phyloP scores from a whole-genome alignment of 92 coral and sea anemone genomes.

The Heliopora coerulea region DNA sequence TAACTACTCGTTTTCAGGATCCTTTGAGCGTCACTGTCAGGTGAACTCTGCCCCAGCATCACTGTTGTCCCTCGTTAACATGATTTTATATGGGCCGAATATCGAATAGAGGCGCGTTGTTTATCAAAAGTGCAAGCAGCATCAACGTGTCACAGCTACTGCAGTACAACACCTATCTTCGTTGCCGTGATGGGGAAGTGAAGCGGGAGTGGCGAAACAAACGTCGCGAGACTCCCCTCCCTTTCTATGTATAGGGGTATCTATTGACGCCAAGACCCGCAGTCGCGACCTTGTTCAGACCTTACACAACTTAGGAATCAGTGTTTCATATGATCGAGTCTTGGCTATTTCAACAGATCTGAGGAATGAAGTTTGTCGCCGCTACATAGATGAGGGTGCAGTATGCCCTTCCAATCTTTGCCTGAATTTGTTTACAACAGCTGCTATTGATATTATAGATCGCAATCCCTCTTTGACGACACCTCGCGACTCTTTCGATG shows the following conservation, averaged over 20 bases:
- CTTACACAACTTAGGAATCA: conserved; percentile 4
- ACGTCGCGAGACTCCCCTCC: conserved; percentile 1
- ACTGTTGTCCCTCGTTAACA: conserved; percentile 19
- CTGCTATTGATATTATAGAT: conserved; percentile 48
- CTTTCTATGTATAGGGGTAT: conserved; percentile 21
- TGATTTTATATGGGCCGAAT: background rate
- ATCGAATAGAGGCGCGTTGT: too few relatives aligned
- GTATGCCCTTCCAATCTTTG: background rate
- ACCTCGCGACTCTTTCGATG: conserved; percentile 50
- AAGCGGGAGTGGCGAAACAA: too few relatives aligned
- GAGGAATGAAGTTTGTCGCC: conserved; percentile 25
- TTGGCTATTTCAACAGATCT: conserved; percentile 23
- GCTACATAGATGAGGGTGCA: conserved; percentile 13
- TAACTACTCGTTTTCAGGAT: background rate
- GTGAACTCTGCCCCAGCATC: background rate
- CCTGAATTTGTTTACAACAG: conserved; percentile 27
- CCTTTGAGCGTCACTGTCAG: conserved; percentile 1
- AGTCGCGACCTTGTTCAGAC: conserved; percentile 17
- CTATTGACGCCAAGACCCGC: conserved; percentile 8
- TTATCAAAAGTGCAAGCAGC: too few relatives aligned
- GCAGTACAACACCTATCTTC: too few relatives aligned
- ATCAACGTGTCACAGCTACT: background rate
- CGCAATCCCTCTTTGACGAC: conserved; percentile 46
- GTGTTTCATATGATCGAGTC: conserved; percentile 35
- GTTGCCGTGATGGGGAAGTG: too few relatives aligned